These are phyloP conservation scores for Antheraea mylitta DNA, from an alignment of 1,140 invertebrate species.

Conservation along the genomic window DNA sequence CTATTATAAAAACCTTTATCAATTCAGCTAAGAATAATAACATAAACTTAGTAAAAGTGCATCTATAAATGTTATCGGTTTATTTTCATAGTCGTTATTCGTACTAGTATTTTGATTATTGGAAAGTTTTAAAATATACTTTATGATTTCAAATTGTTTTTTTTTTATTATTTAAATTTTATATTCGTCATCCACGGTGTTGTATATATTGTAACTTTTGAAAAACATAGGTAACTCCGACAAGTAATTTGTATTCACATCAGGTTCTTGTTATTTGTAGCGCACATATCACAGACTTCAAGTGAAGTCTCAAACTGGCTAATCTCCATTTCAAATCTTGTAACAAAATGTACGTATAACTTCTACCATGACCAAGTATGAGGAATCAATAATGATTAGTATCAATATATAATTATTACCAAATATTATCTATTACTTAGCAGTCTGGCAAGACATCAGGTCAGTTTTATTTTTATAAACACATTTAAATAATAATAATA, in stretches of 20 bases:
- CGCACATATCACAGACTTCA: neutral
- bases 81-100: neutral
- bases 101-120: neutral
- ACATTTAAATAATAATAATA: too few relatives aligned
- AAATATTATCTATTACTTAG: too few relatives aligned
- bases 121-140: too few relatives aligned
- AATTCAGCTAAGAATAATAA: constrained; percentile 6
- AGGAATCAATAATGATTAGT: neutral
- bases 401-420: too few relatives aligned
- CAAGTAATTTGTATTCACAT: neutral
- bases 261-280: neutral
- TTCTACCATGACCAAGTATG: neutral
- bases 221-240: neutral
- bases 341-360: neutral
- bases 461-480: too few relatives aligned
- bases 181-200: too few relatives aligned
- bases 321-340: neutral
- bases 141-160: too few relatives aligned
- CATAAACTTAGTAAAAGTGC: constrained; percentile 10
- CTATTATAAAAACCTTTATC: constrained; percentile 15
- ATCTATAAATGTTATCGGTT: neutral
- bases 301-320: neutral
- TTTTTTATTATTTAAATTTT: too few relatives aligned
- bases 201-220: neutral
- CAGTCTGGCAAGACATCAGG: too few relatives aligned